Conservation (phyloP, 1,140 invertebrate genomes). For the Bathynomus jamesi region DNA sequence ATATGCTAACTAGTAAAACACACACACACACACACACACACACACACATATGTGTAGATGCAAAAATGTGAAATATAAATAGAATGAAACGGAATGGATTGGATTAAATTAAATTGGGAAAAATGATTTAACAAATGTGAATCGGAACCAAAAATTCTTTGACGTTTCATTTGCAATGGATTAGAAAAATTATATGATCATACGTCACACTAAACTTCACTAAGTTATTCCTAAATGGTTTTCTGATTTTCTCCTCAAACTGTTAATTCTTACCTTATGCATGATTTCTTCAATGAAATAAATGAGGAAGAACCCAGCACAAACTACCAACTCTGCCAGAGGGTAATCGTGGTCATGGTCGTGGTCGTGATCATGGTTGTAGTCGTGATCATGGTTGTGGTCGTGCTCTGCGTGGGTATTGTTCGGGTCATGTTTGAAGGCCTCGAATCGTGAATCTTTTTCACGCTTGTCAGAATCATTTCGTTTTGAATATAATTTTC, state of each 20-base stretch:
- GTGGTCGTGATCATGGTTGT: neutral
- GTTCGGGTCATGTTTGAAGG: neutral
- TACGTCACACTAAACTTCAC: neutral
- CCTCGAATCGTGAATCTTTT: neutral
- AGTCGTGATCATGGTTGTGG: slow-evolving; percentile 8
- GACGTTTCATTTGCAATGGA: neutral
- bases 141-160: neutral
- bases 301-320: slow-evolving; percentile 67
- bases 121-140: too few species aligned
- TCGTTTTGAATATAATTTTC: neutral
- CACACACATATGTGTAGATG: too few species aligned
- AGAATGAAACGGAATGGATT: too few species aligned
- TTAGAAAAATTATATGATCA: neutral
- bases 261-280: slow-evolving; percentile 36
- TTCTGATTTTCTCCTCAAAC: too few species aligned
- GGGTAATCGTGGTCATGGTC: slow-evolving; percentile 39
- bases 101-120: too few species aligned
- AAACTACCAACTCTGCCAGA: slow-evolving; percentile 61
- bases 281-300: slow-evolving; percentile 67
- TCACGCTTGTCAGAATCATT: neutral
- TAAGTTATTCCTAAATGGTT: too few species aligned
- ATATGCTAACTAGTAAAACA: too few species aligned
- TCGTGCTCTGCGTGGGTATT: slow-evolving; percentile 1
- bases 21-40: too few species aligned
- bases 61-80: too few species aligned